Evolutionary conservation across 2,888 invertebrate genomes (phyloP), one percentile per base, ranked within the genome.

Genomic region (Cordilura impudica): DNA sequence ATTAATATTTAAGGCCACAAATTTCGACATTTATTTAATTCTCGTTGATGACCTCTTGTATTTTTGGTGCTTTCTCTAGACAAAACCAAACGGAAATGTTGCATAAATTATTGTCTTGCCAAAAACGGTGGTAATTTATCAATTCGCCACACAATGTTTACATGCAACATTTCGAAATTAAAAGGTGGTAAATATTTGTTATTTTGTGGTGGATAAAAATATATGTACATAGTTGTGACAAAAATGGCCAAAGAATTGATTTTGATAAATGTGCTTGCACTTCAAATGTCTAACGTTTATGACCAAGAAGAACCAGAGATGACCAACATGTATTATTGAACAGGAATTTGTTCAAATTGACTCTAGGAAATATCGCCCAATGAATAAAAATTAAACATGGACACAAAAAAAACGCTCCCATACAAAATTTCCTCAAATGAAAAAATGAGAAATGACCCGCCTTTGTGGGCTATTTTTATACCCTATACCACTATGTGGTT

Each of bases 51-150:
- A 71, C 76, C 71, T 63, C 66, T 49, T 67, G 39, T 43, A 47
- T 47, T 7, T 47, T 26, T 56, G 54, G 14, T 58, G 18, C 60
- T 61, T 66, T 31, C 19, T 54, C 43, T 72, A 54, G 21, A 67
- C 61, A 19, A 18, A 69, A 60, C 35, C 53, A 58, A 58, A 19
- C 65, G 70, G 74, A 74, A 78, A 74, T 78, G 66, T 54, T 53
- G 61, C 53, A 74, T 74, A 78, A 70, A 69, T 78, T 74, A 74
- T 71, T 78, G 47, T 43, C 45, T 69, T 78, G 69, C 67, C 51
- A 63, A 45, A 63, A 60, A 53, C 31, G 26, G 26, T 69, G 49
- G 75, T 56, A 51, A 72, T 63, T 67, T 78, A 72, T 78, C 71
- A 61, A 63, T 78, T 63, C 45, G 23, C 14, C 23, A 19, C 26